Conservation (phyloP, 2,888 invertebrate species). For the Drosophila sordidapex region DNA sequence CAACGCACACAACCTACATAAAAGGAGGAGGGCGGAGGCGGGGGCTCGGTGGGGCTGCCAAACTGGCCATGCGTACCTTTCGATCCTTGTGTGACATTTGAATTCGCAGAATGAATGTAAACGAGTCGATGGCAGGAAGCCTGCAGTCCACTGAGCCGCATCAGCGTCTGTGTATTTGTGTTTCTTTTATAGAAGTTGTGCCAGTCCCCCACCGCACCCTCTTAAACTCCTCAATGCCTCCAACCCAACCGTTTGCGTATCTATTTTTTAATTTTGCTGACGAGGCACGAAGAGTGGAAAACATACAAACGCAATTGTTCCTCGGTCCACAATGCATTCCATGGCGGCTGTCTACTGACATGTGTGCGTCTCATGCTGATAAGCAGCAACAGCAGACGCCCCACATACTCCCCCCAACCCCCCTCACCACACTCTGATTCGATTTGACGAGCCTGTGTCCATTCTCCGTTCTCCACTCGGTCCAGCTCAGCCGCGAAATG, state of each 20-base stretch:
- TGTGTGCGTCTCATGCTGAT: constrained; percentile 79
- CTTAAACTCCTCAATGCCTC: not conserved
- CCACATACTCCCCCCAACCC: not conserved
- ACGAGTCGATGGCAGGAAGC: constrained; percentile 7
- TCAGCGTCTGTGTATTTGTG: constrained; percentile 7
- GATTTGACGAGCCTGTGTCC: constrained; percentile 12
- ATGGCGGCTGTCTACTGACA: constrained; percentile 60
- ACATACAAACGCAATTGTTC: constrained; percentile 79
- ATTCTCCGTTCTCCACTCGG: constrained; percentile 7
- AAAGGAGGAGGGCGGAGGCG: not conserved
- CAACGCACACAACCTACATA: constrained; percentile 30
- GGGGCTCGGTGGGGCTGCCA: constrained; percentile 7
- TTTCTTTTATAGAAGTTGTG: constrained; percentile 65
- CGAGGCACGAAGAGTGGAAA: constrained; percentile 63
- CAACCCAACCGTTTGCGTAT: constrained; percentile 47
- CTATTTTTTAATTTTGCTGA: constrained; percentile 82
- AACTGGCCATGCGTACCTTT: constrained; percentile 76
- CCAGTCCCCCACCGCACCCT: not conserved
- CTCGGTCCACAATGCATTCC: constrained; percentile 75
- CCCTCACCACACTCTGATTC: not conserved
- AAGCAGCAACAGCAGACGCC: constrained; percentile 58
- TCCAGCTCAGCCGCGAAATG: constrained; percentile 65
- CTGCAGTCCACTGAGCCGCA: constrained; percentile 9
- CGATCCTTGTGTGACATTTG: constrained; percentile 80
- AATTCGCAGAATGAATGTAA: constrained; percentile 65